Base-by-base conservation (phyloP, 2,888 invertebrate genomes). In the Xestia ashworthii region DNA sequence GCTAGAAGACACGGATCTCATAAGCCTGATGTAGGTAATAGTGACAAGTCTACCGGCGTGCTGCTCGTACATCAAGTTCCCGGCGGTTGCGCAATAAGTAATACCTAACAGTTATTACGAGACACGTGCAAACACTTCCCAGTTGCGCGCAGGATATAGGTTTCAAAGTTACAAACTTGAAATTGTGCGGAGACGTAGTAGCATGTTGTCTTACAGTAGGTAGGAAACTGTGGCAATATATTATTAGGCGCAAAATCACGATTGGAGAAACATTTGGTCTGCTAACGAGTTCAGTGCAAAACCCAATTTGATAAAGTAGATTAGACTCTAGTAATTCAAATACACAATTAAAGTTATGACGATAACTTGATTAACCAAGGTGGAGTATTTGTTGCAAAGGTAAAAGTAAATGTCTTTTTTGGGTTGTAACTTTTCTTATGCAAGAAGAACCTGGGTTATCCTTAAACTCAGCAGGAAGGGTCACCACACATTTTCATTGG, bases 51-150 rank as follows among this genome's bases (percentile, higher is more conserved):
- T 68, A 41, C 46, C 60, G 73, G 50, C 80, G 78, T 84, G 60
- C 62, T 74, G 41, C 60, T 53, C 84, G 62, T 87, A 84, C 62
- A 79, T 88, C 75, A 86, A 76, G 77, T 68, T 83, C 67, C 55
- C 53, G 75, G 76, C 73, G 74, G 78, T 80, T 80, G 55, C 67
- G 83, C 75, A 80, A 80, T 87, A 87, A 70, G 86, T 85, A 85
- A 85, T 71, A 85, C 71, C 67, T 84, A 87, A 82, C 74, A 74
- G 88, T 88, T 87, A 87, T 87, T 88, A 73, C 87, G 70, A 74
- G 66, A 72, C 72, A 76, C 77, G 79, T 78, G 84, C 79, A 84
- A 84, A 86, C 84, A 83, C 73, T 76, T 76, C 72, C 32, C 46
- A 64, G 41, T 62, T 67, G 71, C 60, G 64, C 53, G 46, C 70